These are phyloP conservation scores for Myiagra hebetior DNA, from an alignment of 2,113 vertebrate genomes.

Conservation along the genomic window DNA sequence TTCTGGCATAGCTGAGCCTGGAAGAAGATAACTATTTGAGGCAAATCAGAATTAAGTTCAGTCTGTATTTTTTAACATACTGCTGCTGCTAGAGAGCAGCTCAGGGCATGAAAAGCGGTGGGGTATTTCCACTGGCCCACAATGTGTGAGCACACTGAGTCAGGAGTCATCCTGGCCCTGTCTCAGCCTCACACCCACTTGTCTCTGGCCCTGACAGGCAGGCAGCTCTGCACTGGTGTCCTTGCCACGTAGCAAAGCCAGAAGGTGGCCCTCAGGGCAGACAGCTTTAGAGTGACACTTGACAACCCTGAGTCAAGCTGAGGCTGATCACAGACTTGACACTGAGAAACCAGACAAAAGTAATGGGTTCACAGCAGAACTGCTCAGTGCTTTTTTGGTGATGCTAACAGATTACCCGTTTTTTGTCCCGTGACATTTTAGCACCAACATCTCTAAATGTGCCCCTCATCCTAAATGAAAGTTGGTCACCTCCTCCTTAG, in stretches of 20 bases:
- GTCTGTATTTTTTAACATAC: not conserved
- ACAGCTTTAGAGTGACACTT: rapidly evolving
- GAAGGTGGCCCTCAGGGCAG: not conserved
- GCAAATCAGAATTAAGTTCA: not conserved
- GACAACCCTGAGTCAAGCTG: not conserved
- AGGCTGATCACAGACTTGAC: not conserved
- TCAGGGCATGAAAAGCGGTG: not conserved
- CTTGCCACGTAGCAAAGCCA: not conserved
- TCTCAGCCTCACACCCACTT: not conserved
- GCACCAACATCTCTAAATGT: not conserved
- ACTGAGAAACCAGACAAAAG: not conserved
- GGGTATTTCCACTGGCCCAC: not conserved
- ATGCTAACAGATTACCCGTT: rapidly evolving
- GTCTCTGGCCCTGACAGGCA: not conserved
- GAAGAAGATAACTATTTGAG: not conserved
- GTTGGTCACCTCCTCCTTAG: not conserved
- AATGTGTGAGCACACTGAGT: not conserved
- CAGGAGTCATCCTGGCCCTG: not conserved
- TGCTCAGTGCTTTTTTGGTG: not conserved
- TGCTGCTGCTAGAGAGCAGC: not conserved
- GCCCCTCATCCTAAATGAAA: not conserved
- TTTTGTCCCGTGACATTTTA: not conserved
- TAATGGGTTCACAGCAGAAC: not conserved
- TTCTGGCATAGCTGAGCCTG: not conserved
- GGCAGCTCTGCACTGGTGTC: not conserved